Evolutionary conservation across 1,140 invertebrate genomes (phyloP).

Genomic region (Ylistrum balloti): DNA sequence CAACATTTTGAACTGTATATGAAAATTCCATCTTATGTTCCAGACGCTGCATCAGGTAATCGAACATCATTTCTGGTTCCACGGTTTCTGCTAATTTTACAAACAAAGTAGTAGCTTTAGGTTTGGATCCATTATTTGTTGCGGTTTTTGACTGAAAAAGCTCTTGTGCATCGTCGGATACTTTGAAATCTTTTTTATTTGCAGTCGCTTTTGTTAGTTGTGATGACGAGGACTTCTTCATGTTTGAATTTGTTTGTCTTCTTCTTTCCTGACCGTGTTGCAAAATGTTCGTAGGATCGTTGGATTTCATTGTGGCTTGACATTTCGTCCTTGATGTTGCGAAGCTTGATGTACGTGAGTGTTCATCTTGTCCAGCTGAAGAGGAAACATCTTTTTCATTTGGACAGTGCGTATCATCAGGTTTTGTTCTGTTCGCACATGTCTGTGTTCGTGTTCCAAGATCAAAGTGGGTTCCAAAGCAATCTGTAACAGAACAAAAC

Average conservation of each 20-base stretch:
- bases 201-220: not conserved
- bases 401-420: not conserved
- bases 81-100: not conserved
- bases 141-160: not conserved
- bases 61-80: not conserved
- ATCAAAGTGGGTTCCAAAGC: not conserved
- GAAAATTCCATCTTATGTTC: not conserved
- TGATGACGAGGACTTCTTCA: not conserved
- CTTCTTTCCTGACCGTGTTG: not conserved
- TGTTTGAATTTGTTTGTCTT: not conserved
- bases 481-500: not conserved
- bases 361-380: not conserved
- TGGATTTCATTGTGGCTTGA: not conserved
- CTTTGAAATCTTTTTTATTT: not conserved
- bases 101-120: not conserved
- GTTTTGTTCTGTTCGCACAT: not conserved
- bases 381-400: not conserved
- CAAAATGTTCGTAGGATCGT: not conserved
- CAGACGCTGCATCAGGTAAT: not conserved
- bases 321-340: no score
- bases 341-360: not conserved
- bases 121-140: not conserved
- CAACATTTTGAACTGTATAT: not conserved
- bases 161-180: not conserved
- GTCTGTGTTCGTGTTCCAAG: not conserved